Evolutionary conservation across 2,113 vertebrate genomes (phyloP).

Genomic region (Bubo scandiacus): DNA sequence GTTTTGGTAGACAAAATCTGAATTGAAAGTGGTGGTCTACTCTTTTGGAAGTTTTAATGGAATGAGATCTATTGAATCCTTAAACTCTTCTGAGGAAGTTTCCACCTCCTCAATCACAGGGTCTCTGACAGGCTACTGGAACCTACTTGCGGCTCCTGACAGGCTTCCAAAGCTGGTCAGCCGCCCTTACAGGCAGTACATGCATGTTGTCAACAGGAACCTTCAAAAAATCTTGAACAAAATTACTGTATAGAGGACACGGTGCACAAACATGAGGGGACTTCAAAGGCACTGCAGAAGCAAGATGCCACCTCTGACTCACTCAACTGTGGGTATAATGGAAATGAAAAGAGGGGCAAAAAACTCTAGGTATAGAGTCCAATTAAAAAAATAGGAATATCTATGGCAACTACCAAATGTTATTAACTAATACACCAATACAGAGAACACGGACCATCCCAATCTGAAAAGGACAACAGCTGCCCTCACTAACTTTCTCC

Average conservation of each 20-base stretch:
- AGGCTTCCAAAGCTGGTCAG: background rate
- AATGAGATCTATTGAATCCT: background rate
- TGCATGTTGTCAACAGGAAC: background rate
- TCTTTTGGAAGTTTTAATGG: background rate
- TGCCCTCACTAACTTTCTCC: background rate
- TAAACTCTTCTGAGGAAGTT: background rate
- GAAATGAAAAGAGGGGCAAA: background rate
- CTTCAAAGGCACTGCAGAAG: background rate
- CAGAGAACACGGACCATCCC: background rate
- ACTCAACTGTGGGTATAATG: background rate
- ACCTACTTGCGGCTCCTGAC: background rate
- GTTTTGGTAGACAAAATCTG: constrained; percentile 1
- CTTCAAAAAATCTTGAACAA: background rate
- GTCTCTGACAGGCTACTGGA: background rate
- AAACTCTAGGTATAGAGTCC: background rate
- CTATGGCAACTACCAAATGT: background rate
- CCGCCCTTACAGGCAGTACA: fast-evolving
- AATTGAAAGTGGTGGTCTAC: constrained; percentile 17
- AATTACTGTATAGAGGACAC: background rate
- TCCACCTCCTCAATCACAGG: background rate
- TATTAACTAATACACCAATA: background rate
- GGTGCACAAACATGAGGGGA: fast-evolving
- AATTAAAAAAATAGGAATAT: background rate
- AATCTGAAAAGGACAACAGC: background rate
- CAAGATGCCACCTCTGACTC: background rate